Evolutionary conservation across 2,113 vertebrate species (phyloP), one percentile per base, ranked within the genome.

Genomic region (Brienomyrus brachyistius): DNA sequence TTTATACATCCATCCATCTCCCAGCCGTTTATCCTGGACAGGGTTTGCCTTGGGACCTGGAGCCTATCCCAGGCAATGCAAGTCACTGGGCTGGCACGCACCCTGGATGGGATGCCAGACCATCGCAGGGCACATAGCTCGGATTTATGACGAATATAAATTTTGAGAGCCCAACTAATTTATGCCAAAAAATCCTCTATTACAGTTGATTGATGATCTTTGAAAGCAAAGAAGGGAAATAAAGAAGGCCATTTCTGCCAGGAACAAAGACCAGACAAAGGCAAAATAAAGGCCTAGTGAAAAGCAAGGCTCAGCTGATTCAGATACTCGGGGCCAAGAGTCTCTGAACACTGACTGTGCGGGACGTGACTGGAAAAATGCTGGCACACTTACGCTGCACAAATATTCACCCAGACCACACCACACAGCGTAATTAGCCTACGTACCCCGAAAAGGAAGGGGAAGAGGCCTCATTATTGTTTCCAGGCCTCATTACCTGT

Each of bases 401-500:
- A 40, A 70, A 77, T 40, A 77, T 40, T 15, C 70, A 45, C 82
- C 21, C 40, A 17, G 45, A 48, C 82, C 0, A 23, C 82, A 48
- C 19, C 8, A 6, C 82, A 17, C 35, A 6, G 31, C 35, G 9
- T 2, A 40, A 43, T 80, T 80, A 48, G 47, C 15, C 40, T 13
- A 43, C 89, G 40, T 80, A 84, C 90, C 84, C 85, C 88, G 23
- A 84, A 89, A 85, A 90, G 87, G 40, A 82, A 91, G 23, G 40
- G 88, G 86, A 90, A 84, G 70, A 80, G 80, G 43, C 21, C 6
- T 31, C 83, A 43, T 89, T 83, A 90, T 91, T 89, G 90, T 77
- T 88, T 90, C 80, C 50, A 86, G 90, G 90, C 89, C 89, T 91
- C 89, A 88, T 91, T 91, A 92, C 54, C 80, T 88, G 86, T 91